phyloP scores from a whole-genome alignment of 1,140 invertebrate genomes.

The Andrena cerasifolii region DNA sequence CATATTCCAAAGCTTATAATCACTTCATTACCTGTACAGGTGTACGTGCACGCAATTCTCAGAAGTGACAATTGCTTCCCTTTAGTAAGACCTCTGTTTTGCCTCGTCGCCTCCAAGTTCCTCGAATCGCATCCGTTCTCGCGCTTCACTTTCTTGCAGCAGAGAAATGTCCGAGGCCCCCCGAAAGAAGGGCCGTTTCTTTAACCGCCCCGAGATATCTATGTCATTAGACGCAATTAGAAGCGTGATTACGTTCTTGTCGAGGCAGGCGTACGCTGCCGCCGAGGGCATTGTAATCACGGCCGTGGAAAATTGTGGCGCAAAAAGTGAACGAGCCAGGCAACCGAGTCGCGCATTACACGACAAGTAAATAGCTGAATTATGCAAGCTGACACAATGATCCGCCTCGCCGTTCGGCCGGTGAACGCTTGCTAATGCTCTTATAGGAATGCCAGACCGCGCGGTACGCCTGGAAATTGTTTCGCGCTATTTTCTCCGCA shows the following conservation, averaged over 20 bases:
- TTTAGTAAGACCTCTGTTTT: not conserved
- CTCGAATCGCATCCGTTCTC: not conserved
- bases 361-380: conserved; percentile 46
- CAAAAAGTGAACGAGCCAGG: not conserved
- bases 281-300: not conserved
- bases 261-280: not conserved
- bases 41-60: too few relatives aligned
- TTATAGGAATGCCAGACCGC: conserved; percentile 48
- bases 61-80: not conserved
- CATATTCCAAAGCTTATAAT: conserved; percentile 6
- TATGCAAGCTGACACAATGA: conserved; percentile 52
- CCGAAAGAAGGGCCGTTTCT: not conserved
- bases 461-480: conserved; percentile 56
- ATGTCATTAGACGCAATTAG: conserved; percentile 22
- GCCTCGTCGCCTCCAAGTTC: not conserved
- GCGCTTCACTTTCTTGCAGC: not conserved
- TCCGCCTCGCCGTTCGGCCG: conserved; percentile 5
- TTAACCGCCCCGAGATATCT: not conserved
- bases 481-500: conserved; percentile 66
- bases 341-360: not conserved
- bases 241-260: conserved; percentile 25
- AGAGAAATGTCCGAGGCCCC: too few relatives aligned
- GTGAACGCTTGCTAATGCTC: conserved; percentile 46
- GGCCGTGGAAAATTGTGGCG: conserved; percentile 8
- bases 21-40: too few relatives aligned